A percentile compares a stretch with the other conserved stretches of the same genome.
Conservation (phyloP, 2,888 invertebrate genomes). For the Bimastos eiseni region DNA sequence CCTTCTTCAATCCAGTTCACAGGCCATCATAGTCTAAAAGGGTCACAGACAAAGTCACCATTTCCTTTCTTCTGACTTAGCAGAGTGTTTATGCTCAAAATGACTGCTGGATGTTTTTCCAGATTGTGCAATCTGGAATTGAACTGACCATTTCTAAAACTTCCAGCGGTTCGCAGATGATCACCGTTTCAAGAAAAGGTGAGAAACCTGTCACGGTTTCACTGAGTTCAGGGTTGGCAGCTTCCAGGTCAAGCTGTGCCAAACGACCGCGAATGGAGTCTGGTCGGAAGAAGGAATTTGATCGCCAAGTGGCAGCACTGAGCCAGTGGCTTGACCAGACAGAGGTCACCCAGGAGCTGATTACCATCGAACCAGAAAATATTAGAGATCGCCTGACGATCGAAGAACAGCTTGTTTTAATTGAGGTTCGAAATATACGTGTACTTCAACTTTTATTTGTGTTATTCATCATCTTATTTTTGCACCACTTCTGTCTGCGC, state of each 20-base stretch:
- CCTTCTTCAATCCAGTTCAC: not conserved
- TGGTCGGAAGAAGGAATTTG: conserved; percentile 53
- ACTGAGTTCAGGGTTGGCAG: conserved; percentile 36
- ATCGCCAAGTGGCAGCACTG: conserved; percentile 49
- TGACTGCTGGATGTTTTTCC: conserved; percentile 32
- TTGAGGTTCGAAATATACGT: conserved; percentile 49
- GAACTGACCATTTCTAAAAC: conserved; percentile 54
- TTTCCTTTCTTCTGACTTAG: not conserved
- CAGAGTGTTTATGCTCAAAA: not conserved
- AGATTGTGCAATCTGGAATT: conserved; percentile 59
- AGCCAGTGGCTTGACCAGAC: conserved; percentile 59
- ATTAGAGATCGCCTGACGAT: conserved; percentile 65
- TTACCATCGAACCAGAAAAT: conserved; percentile 50
- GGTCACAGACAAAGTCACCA: not conserved
- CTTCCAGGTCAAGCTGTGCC: conserved; percentile 21
- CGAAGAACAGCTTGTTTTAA: conserved; percentile 64
- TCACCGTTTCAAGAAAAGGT: conserved; percentile 42
- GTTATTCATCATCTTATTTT: not conserved
- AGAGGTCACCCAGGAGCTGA: conserved; percentile 56
- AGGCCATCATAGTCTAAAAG: not conserved
- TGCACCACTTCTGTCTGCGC: not conserved
- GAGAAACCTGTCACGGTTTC: conserved; percentile 40
- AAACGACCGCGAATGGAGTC: conserved; percentile 51
- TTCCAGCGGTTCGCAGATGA: conserved; percentile 44
- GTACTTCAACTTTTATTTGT: too few species aligned